Percentiles rank a stretch among this genome's conserved stretches.
Evolutionary conservation across 2,113 vertebrate species (phyloP).

Genomic region (Protobothrops mucrosquamatus): DNA sequence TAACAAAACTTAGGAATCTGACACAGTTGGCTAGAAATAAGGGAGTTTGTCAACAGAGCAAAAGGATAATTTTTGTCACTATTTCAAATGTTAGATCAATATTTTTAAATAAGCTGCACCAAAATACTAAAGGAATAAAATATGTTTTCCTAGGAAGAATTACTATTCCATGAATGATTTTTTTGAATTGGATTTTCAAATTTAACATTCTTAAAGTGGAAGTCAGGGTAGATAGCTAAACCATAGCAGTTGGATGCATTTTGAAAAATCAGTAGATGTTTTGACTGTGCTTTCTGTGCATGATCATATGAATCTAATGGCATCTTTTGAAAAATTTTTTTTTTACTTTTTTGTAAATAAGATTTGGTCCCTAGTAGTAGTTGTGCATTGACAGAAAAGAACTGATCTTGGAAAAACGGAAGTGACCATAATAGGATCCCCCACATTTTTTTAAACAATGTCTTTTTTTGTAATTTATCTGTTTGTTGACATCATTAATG

Average conservation of each 20-base stretch:
- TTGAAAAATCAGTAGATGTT: not conserved
- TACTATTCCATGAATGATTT: conserved; percentile 43
- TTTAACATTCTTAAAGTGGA: not conserved
- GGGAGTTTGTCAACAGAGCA: conserved; percentile 63
- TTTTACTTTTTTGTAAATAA: not conserved
- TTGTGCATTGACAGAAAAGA: not conserved
- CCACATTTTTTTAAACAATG: not conserved
- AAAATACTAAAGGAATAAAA: conserved; percentile 53
- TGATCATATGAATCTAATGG: not conserved
- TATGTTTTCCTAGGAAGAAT: conserved; percentile 1
- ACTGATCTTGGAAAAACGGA: not conserved
- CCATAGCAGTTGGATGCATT: not conserved
- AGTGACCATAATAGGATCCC: not conserved
- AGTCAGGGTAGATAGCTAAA: conserved; percentile 25
- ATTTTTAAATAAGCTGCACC: conserved; percentile 54
- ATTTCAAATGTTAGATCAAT: conserved; percentile 56
- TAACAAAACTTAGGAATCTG: conserved; percentile 57
- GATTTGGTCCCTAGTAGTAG: not conserved
- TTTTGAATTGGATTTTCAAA: conserved; percentile 36
- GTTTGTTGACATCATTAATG: not conserved
- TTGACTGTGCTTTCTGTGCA: not conserved
- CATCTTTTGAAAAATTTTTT: no score
- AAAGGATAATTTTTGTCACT: conserved; percentile 54
- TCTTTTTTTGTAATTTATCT: not conserved
- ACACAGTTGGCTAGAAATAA: conserved; percentile 60